Percentiles rank a stretch among this genome's conserved stretches.
Conservation (phyloP, 1,140 invertebrate species). For the Drosophila bipectinata region DNA sequence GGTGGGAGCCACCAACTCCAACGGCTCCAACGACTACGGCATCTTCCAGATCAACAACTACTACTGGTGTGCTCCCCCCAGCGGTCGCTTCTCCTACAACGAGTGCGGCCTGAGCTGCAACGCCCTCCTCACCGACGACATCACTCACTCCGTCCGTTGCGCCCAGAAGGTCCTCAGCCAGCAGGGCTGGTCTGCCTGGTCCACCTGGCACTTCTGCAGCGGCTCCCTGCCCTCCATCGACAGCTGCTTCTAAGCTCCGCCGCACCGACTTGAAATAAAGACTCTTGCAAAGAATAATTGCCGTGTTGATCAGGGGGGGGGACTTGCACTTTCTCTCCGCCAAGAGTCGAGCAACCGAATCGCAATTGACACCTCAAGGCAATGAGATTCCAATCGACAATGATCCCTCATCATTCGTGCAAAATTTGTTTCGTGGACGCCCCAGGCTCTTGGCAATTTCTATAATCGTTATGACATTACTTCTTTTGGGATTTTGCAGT, state of each 20-base stretch:
- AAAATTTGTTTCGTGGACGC: conserved; percentile 21
- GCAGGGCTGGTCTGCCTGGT: conserved; percentile 6
- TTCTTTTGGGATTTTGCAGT: conserved; percentile 9
- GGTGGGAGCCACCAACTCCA: not conserved
- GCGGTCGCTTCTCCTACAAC: conserved; percentile 4
- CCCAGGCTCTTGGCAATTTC: conserved; percentile 22
- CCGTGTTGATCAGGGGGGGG: not conserved
- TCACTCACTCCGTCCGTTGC: conserved; percentile 1
- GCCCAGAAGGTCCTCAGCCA: conserved; percentile 3
- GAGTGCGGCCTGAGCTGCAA: conserved; percentile 5
- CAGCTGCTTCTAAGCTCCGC: conserved; percentile 1
- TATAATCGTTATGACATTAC: conserved; percentile 45
- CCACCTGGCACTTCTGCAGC: conserved; percentile 1
- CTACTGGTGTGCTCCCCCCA: conserved; percentile 2
- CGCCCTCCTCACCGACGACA: conserved; percentile 1
- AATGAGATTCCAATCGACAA: conserved; percentile 35
- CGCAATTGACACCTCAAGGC: conserved; percentile 24
- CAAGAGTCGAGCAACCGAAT: not conserved
- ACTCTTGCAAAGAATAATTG: conserved; percentile 17
- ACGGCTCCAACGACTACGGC: conserved; percentile 5
- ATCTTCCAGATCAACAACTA: conserved; percentile 5
- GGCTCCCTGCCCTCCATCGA: conserved; percentile 3
- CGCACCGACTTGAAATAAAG: conserved; percentile 22
- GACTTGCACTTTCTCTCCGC: conserved; percentile 29
- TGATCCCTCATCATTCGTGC: conserved; percentile 25